phyloP scores from a whole-genome alignment of 64 coral and sea anemone genomes.

The Cladopsammia gracilis region DNA sequence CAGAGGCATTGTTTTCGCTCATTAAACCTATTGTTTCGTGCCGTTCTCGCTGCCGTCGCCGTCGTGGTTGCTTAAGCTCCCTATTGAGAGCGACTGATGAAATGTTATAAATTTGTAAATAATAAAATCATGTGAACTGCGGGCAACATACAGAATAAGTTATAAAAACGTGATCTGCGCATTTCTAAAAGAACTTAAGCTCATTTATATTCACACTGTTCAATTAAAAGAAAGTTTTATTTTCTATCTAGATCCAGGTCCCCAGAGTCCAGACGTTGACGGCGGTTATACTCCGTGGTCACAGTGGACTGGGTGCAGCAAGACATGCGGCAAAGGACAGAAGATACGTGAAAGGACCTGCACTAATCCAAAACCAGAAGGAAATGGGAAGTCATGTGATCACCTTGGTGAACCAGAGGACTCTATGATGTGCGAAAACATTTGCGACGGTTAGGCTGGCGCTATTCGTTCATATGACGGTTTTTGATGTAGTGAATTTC shows the following conservation, averaged over 20 bases:
- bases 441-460: slow-evolving; percentile 6
- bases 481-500: too few species aligned
- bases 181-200: too few species aligned
- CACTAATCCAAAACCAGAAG: slow-evolving; percentile 38
- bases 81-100: too few species aligned
- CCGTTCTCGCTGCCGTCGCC: too few species aligned
- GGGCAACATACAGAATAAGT: too few species aligned
- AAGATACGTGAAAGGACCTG: slow-evolving; percentile 51
- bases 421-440: background rate
- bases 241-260: slow-evolving; percentile 28
- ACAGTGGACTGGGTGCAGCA: slow-evolving; percentile 48
- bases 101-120: too few species aligned
- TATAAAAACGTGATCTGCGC: too few species aligned
- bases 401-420: background rate
- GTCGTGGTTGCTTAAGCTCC: too few species aligned
- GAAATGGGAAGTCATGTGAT: slow-evolving; percentile 50
- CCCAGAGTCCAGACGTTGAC: slow-evolving; percentile 68
- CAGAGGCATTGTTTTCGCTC: too few species aligned
- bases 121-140: too few species aligned
- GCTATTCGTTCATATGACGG: background rate
- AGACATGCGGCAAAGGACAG: slow-evolving; percentile 45
- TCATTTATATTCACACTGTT: too few species aligned
- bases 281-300: slow-evolving; percentile 62
- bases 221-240: background rate
- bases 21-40: too few species aligned